These are phyloP conservation scores for Baryphthengus martii DNA, from an alignment of 2,113 vertebrate genomes.

Conservation along the genomic window DNA sequence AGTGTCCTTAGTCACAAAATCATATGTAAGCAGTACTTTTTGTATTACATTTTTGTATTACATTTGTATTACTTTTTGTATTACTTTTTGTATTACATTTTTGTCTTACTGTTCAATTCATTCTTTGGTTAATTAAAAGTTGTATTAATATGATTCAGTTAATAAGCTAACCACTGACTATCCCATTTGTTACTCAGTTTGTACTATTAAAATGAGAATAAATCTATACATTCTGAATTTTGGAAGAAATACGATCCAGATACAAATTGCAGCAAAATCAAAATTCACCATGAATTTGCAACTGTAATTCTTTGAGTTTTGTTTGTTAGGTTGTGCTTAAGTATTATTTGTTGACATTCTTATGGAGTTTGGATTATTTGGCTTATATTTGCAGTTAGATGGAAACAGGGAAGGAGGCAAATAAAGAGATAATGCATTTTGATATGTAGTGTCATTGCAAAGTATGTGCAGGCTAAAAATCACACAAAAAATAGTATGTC, in stretches of 20 bases:
- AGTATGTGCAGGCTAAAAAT: not conserved
- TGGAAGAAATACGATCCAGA: not conserved
- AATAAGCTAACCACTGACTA: not conserved
- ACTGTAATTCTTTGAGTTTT: not conserved
- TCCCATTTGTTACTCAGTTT: not conserved
- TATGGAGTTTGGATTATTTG: not conserved
- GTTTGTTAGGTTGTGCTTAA: not conserved
- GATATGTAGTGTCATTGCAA: not conserved
- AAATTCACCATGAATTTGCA: not conserved
- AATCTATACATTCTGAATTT: not conserved
- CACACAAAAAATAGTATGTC: not conserved
- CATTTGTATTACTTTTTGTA: not conserved
- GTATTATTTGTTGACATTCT: not conserved
- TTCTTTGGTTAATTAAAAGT: not conserved
- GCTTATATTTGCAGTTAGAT: not conserved
- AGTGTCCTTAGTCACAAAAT: not conserved
- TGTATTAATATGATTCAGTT: not conserved
- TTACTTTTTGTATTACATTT: not conserved
- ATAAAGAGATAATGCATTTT: not conserved
- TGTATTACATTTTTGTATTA: not conserved
- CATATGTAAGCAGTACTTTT: not conserved
- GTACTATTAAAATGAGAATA: not conserved
- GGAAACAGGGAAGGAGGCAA: not conserved
- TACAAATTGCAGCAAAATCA: not conserved
- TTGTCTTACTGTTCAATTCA: not conserved